These are phyloP conservation scores for Kryptolebias marmoratus DNA, from an alignment of 2,113 vertebrate species.

Conservation along the genomic window DNA sequence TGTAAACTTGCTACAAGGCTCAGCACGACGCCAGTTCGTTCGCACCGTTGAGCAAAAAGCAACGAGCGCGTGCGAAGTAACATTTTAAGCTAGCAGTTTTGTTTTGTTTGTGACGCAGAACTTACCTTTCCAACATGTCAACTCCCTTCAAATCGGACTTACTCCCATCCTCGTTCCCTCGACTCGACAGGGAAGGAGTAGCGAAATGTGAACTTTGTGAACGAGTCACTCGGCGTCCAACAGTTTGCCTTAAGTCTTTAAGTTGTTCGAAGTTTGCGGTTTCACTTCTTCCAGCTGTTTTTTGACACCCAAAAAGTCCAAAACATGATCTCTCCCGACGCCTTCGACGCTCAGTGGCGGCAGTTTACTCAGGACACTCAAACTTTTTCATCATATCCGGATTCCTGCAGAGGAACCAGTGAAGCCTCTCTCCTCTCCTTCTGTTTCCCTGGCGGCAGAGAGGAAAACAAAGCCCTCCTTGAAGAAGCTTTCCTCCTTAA, in stretches of 20 bases:
- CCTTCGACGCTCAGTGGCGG: conserved; percentile 41
- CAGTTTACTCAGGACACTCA: conserved; percentile 54
- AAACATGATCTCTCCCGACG: conserved; percentile 12
- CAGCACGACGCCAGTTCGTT: too few species aligned
- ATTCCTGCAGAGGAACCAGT: conserved; percentile 69
- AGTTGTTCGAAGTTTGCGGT: not conserved
- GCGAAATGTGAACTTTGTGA: not conserved
- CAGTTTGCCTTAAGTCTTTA: conserved; percentile 9
- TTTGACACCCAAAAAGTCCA: conserved; percentile 1
- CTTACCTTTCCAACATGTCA: conserved; percentile 82
- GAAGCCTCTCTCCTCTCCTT: conserved; percentile 58
- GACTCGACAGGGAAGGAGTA: not conserved
- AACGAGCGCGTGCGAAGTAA: not conserved
- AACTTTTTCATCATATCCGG: conserved; percentile 90
- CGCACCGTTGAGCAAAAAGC: not conserved
- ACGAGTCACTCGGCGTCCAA: conserved; percentile 5
- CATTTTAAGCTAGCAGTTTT: conserved; percentile 1
- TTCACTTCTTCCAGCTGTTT: conserved; percentile 13
- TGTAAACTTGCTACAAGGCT: conserved; percentile 30
- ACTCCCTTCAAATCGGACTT: conserved; percentile 67
- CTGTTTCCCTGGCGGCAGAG: conserved; percentile 38
- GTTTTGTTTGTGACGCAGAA: conserved; percentile 15
- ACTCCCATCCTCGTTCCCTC: conserved; percentile 59
- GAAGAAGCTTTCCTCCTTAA: conserved; percentile 1
- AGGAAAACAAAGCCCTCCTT: conserved; percentile 42